These are phyloP conservation scores for Papilio dardanus DNA, from an alignment of 1,140 invertebrate genomes.

Conservation along the genomic window DNA sequence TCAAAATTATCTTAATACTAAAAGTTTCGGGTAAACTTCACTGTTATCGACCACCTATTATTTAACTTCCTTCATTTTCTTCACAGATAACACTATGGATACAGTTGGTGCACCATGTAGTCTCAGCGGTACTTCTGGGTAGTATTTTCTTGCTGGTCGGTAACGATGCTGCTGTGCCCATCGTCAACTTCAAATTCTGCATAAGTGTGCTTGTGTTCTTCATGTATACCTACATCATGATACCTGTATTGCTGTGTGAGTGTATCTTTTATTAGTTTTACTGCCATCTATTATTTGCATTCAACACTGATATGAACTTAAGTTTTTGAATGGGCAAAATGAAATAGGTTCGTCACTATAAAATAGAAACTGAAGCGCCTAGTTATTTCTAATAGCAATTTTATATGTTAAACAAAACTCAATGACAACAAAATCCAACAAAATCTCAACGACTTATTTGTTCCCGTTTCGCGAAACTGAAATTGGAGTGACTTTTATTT, in stretches of 20 bases:
- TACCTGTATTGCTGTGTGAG: conserved; percentile 84
- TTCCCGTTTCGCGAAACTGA: neutral
- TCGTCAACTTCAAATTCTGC: conserved; percentile 84
- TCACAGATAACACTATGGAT: conserved; percentile 81
- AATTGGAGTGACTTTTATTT: conserved; percentile 28
- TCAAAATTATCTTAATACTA: too few species aligned
- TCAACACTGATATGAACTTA: too few species aligned
- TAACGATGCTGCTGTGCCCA: conserved; percentile 78
- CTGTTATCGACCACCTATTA: neutral
- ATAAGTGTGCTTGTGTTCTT: conserved; percentile 84
- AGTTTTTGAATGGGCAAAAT: too few species aligned
- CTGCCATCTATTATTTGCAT: neutral
- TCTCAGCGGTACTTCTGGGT: conserved; percentile 82
- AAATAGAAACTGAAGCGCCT: neutral
- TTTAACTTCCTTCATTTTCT: conserved; percentile 19
- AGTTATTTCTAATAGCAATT: neutral
- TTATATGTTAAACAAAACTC: neutral
- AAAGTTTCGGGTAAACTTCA: neutral
- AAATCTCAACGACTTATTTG: conserved; percentile 1
- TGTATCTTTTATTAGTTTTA: conserved; percentile 39
- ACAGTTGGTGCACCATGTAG: conserved; percentile 82
- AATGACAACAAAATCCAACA: neutral
- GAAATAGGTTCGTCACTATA: neutral
- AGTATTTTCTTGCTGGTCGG: conserved; percentile 83
- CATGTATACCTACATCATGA: conserved; percentile 85